Percentiles rank a stretch among this genome's conserved stretches.
Evolutionary conservation across 2,888 invertebrate species (phyloP).

Genomic region (Orthosia gracilis): DNA sequence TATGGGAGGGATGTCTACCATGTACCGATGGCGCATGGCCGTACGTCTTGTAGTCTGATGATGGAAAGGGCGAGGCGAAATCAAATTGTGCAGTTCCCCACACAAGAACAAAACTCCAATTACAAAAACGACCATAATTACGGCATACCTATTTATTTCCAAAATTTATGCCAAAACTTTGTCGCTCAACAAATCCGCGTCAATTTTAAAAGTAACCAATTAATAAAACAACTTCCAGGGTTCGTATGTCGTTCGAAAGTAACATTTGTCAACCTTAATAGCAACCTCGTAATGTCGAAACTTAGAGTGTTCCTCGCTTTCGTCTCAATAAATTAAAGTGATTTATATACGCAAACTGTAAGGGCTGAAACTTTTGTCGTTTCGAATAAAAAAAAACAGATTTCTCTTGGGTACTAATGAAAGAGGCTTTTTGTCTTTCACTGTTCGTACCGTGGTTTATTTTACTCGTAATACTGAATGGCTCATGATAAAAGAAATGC

Average conservation of each 20-base stretch:
- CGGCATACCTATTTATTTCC: constrained; percentile 48
- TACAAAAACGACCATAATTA: constrained; percentile 28
- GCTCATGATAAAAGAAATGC: constrained; percentile 72
- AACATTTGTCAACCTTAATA: constrained; percentile 83
- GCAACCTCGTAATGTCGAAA: constrained; percentile 74
- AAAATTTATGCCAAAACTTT: constrained; percentile 62
- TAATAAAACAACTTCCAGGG: constrained; percentile 61
- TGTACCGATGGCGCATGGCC: too few relatives aligned
- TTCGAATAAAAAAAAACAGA: constrained; percentile 83
- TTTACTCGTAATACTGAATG: constrained; percentile 68
- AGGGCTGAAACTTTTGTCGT: constrained; percentile 85
- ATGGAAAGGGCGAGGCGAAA: too few relatives aligned
- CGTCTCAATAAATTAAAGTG: constrained; percentile 89
- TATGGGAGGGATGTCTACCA: too few relatives aligned
- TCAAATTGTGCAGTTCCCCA: too few relatives aligned
- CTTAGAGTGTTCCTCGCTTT: constrained; percentile 81
- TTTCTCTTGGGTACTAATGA: constrained; percentile 81
- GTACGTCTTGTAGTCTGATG: too few relatives aligned
- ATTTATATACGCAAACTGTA: constrained; percentile 85
- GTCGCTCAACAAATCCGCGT: constrained; percentile 57
- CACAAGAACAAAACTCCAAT: constrained; percentile 34
- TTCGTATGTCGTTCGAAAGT: constrained; percentile 67
- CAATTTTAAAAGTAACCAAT: constrained; percentile 63
- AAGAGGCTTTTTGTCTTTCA: constrained; percentile 78
- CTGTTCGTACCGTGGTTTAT: constrained; percentile 69